Evolutionary conservation across 2,113 vertebrate genomes (phyloP), one percentile per base, ranked within the genome.

Genomic region (Fulica atra): DNA sequence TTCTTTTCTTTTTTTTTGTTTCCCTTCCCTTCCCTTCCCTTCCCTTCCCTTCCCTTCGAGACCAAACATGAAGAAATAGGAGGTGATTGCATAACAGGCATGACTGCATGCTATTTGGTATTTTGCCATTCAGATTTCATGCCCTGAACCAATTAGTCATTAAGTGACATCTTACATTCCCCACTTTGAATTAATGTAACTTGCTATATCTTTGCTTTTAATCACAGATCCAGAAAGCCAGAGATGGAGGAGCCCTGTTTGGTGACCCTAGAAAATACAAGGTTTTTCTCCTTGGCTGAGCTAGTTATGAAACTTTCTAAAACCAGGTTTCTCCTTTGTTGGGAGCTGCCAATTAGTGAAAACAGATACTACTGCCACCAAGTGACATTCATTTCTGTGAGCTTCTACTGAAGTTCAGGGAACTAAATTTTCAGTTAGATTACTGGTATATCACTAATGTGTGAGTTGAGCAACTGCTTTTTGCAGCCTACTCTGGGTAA

Each of bases 71-170:
- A 85, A 81, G 19, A 94, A 85, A 38, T 35, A 85, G 28, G 46
- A 87, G 23, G 33, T 82, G 66, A 35, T 77, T 94, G 46, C 53
- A n/a, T 83, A 90, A 70, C 66, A 42, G 29, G 8, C 66, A 31
- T 95, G 82, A 86, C 64, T 93, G 94, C 33, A 74, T 50, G 60
- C 21, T 72, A 2, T 94, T 86, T 88, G 56, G 69, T 93, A n/a
- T 90, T 94, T 83, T 94, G 76, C 64, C 60, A 38, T 10, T 68
- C 35, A 64, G 48, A 84, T 93, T 94, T 94, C 69, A 81, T 10
- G 3, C 72, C 48, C 92, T 91, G 35, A 76, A 54, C 79, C 56
- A 29, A 7, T 71, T 21, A 50, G 72, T 81, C 82, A 65, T 54
- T 88, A 33, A 9, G 53, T 81, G 72, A 84, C 56, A 60, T n/a